Evolutionary conservation across 1,140 invertebrate species (phyloP), one percentile per base, ranked within the genome.

Genomic region (Zaprionus tsacasi): DNA sequence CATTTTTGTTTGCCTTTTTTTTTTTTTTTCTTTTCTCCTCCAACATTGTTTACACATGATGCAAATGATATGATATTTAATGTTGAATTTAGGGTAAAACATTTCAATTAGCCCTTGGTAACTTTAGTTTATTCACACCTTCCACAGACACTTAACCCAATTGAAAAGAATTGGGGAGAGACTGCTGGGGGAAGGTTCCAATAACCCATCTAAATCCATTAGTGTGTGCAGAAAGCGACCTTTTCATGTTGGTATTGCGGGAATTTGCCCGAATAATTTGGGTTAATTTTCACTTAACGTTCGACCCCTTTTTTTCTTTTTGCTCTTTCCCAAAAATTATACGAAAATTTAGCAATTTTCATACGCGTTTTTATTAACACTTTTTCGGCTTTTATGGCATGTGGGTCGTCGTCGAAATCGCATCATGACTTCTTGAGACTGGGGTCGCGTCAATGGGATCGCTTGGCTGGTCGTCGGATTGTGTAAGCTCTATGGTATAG

Each of bases 171-270:
- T 38, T 17, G 40, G 2, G 40, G 10, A 40, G 21, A 25, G 40
- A 4, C 36, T 12, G 36, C 11, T 4, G 38, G n/a, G 27, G 10
- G n/a, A n/a, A n/a, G n/a, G n/a, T n/a, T n/a, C n/a, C n/a, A n/a
- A n/a, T 33, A 54, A 21, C 35, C 27, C 21, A 6, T 12, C 48
- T 27, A 8, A 89, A 80, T 63, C 56, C 66, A 88, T 88, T 89
- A 89, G 71, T 65, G 78, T 89, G 81, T 76, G 79, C 85, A 89
- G 86, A 90, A 89, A 89, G 85, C 85, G 69, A 89, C 81, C 85
- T 78, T 74, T 79, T 21, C 6, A 12, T 33, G 65, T 55, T 59
- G 30, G 27, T 54, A 33, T 13, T 45, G 8, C n/a, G 6, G 38
- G 54, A 52, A 71, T 38, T 25, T 56, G 36, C 12, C 38, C 4